Conservation (phyloP, 2,888 invertebrate species). For the Ceramica pisi region DNA sequence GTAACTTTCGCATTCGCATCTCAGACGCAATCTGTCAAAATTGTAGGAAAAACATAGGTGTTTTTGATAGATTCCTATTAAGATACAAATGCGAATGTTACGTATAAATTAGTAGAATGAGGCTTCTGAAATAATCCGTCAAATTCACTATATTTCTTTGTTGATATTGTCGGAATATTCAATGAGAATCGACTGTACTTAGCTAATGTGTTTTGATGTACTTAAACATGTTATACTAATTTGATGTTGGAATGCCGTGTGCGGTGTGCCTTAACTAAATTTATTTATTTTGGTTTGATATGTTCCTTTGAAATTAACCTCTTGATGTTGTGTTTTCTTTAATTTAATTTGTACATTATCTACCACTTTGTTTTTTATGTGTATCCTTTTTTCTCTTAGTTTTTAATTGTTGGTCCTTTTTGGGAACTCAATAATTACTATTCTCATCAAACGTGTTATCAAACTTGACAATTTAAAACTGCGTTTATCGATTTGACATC, state of each 20-base stretch:
- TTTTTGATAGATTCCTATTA: too few species aligned
- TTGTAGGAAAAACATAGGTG: too few species aligned
- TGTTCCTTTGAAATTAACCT: slow-evolving; percentile 57
- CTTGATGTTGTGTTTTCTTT: slow-evolving; percentile 40
- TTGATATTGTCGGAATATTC: slow-evolving; percentile 13
- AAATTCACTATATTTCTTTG: slow-evolving; percentile 20
- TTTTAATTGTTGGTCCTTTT: not conserved
- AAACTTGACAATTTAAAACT: too few species aligned
- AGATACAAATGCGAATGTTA: too few species aligned
- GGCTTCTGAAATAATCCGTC: not conserved
- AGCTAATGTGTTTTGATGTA: slow-evolving; percentile 28
- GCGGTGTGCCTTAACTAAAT: slow-evolving; percentile 44
- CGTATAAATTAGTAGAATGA: too few species aligned
- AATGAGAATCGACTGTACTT: slow-evolving; percentile 2
- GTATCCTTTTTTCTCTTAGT: not conserved
- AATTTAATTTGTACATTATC: not conserved
- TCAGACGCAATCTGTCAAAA: too few species aligned
- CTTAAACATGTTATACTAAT: slow-evolving; percentile 69
- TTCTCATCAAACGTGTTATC: too few species aligned
- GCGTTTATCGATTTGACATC: not conserved
- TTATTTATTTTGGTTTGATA: slow-evolving; percentile 43
- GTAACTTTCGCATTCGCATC: too few species aligned
- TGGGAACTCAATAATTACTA: not conserved
- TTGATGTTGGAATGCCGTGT: slow-evolving; percentile 66
- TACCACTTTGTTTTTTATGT: not conserved